phyloP scores from a whole-genome alignment of 2,113 vertebrate species.

The Elgaria multicarinata region DNA sequence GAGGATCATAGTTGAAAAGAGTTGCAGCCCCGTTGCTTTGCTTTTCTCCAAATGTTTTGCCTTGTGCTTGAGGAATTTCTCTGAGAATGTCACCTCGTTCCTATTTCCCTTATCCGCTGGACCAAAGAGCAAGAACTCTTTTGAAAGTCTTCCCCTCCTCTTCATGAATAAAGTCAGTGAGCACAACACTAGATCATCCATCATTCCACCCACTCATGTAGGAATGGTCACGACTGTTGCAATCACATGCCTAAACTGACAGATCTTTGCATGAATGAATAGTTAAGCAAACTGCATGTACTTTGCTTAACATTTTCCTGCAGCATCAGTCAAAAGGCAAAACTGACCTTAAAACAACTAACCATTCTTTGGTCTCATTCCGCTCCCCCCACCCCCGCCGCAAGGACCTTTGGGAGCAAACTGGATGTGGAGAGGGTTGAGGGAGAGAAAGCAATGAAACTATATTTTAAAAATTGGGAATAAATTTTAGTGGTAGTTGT shows the following conservation, averaged over 20 bases:
- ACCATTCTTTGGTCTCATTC: conserved; percentile 48
- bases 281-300: conserved; percentile 34
- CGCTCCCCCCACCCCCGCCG: conserved; percentile 1
- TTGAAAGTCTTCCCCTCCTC: conserved; percentile 18
- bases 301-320: conserved; percentile 41
- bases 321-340: conserved; percentile 43
- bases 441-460: conserved; percentile 16
- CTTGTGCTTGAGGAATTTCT: conserved; percentile 4
- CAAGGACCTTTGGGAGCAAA: conserved; percentile 47
- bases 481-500: conserved; percentile 67
- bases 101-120: not conserved
- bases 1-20: not conserved
- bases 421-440: conserved; percentile 43
- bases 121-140: conserved; percentile 19
- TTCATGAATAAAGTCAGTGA: conserved; percentile 10
- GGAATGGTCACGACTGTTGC: not conserved
- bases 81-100: conserved; percentile 15
- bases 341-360: conserved; percentile 52
- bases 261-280: conserved; percentile 11
- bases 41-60: conserved; percentile 1
- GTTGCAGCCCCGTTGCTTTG: not conserved
- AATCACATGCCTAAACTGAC: not conserved
- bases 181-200: conserved; percentile 22
- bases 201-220: conserved; percentile 10
- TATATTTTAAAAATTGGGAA: conserved; percentile 67